A percentile compares a stretch with the other conserved stretches of the same genome.
Conservation (phyloP, 2,888 invertebrate species). For the Netelia fuscicornis region DNA sequence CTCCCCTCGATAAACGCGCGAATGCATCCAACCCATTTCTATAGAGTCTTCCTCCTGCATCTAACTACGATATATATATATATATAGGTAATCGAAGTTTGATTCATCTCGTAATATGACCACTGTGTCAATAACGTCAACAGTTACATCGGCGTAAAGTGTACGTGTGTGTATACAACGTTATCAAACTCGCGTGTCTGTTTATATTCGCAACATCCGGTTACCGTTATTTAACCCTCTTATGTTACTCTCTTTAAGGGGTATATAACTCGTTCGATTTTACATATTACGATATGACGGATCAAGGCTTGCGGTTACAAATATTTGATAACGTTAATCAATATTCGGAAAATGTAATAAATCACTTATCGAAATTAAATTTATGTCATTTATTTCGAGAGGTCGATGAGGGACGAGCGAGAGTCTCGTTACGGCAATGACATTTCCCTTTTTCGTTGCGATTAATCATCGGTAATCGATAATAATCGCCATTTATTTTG, state of each 20-base stretch:
- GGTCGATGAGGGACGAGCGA: no score
- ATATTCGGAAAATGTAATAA: not conserved
- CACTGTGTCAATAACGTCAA: slow-evolving; percentile 18
- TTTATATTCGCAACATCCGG: slow-evolving; percentile 7
- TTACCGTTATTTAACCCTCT: slow-evolving; percentile 7
- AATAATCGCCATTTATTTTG: not conserved
- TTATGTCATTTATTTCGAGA: no score
- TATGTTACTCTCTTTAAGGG: not conserved
- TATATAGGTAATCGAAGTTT: not conserved
- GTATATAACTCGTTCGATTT: not conserved
- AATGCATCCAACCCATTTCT: slow-evolving; percentile 43
- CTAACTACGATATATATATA: no score
- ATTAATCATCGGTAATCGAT: not conserved
- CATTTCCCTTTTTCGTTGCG: not conserved
- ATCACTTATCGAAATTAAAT: no score
- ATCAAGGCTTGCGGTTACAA: not conserved
- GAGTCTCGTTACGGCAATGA: not conserved
- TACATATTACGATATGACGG: not conserved
- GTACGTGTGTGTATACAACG: not conserved
- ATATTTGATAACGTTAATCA: not conserved
- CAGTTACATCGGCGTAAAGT: slow-evolving; percentile 7
- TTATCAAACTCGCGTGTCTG: slow-evolving; percentile 27
- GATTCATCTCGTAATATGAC: slow-evolving; percentile 3
- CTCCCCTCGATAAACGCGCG: slow-evolving; percentile 54
- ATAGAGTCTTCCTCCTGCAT: not conserved